Evolutionary conservation across 2,797 vertebrate species (phyloP).

Genomic region (Acridotheres tristis): DNA sequence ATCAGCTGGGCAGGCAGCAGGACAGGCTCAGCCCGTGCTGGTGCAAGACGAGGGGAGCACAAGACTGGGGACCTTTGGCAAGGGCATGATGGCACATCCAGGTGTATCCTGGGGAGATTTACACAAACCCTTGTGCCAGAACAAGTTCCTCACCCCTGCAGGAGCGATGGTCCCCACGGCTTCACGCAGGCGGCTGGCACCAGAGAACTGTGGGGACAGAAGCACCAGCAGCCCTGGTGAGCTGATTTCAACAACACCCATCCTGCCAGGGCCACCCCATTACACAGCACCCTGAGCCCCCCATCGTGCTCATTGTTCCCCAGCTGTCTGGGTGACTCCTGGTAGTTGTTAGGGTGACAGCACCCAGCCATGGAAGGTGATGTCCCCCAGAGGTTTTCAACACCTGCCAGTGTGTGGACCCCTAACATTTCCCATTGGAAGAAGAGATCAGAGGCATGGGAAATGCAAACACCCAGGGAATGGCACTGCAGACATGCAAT

Average conservation of each 20-base stretch:
- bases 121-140: accelerated
- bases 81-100: accelerated
- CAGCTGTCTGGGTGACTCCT: not conserved
- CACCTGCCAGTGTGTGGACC: accelerated
- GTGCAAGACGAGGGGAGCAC: not conserved
- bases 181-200: not conserved
- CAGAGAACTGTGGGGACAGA: constrained; percentile 18
- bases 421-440: not conserved
- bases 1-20: accelerated
- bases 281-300: not conserved
- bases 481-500: accelerated
- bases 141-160: not conserved
- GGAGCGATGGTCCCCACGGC: not conserved
- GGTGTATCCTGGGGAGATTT: not conserved
- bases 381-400: not conserved
- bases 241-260: accelerated
- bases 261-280: not conserved
- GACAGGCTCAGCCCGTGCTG: not conserved
- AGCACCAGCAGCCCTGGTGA: accelerated
- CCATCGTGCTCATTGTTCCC: not conserved
- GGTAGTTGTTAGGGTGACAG: accelerated
- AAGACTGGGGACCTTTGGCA: not conserved
- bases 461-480: not conserved
- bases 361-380: not conserved
- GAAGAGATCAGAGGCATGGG: not conserved